phyloP scores from a whole-genome alignment of 1,140 invertebrate species.

The Eumaeus atala region DNA sequence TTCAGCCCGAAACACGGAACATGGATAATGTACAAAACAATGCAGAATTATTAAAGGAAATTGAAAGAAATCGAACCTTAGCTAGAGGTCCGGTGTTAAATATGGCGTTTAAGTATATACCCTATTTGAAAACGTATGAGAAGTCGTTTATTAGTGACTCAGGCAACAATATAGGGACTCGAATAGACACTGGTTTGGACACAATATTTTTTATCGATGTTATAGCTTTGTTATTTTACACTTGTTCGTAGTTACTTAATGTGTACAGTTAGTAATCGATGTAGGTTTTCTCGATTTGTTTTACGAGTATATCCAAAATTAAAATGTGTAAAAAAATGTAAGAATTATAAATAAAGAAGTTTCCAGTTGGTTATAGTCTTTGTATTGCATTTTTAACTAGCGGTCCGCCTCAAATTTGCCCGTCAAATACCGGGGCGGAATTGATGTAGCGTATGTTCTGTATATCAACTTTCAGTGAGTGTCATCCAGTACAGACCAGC shows the following conservation, averaged over 20 bases:
- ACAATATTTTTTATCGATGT: background rate
- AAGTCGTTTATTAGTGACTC: conserved; percentile 27
- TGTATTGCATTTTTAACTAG: too few species aligned
- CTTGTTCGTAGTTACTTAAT: background rate
- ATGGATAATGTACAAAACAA: conserved; percentile 8
- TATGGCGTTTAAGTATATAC: conserved; percentile 49
- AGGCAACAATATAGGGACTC: background rate
- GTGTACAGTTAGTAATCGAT: background rate
- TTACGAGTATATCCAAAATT: background rate
- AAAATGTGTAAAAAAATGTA: too few species aligned
- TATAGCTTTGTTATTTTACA: background rate
- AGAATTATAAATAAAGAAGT: too few species aligned
- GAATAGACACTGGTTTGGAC: background rate
- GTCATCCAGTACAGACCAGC: too few species aligned
- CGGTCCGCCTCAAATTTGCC: too few species aligned
- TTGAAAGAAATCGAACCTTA: conserved; percentile 30
- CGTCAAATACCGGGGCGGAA: too few species aligned
- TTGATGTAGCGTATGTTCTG: too few species aligned
- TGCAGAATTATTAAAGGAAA: conserved; percentile 12
- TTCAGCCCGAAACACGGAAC: background rate
- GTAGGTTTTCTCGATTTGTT: background rate
- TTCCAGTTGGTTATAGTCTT: too few species aligned
- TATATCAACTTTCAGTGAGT: too few species aligned
- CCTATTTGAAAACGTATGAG: conserved; percentile 48
- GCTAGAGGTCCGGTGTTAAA: conserved; percentile 40